Percentiles rank a stretch among this genome's conserved stretches.
Conservation (phyloP, 2,113 vertebrate species). For the Terrapene triunguis region DNA sequence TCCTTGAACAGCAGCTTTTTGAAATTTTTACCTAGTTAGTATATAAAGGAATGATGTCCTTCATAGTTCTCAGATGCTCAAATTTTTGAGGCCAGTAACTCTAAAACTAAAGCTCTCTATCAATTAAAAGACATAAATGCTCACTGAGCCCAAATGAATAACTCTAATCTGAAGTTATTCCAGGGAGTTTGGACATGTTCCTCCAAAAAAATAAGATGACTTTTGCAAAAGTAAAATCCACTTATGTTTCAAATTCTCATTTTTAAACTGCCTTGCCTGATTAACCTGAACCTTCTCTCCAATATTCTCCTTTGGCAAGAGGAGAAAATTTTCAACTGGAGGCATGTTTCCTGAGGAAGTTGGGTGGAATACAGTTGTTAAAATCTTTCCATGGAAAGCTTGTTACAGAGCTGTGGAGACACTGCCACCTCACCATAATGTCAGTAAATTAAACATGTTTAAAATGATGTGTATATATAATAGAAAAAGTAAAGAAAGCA, state of each 20-base stretch:
- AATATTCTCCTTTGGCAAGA: background rate
- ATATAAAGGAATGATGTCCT: background rate
- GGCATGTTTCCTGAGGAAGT: background rate
- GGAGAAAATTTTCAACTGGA: background rate
- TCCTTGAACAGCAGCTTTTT: background rate
- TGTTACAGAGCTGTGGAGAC: background rate
- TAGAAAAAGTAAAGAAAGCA: background rate
- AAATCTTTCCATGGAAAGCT: background rate
- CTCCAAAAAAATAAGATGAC: background rate
- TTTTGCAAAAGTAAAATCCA: background rate
- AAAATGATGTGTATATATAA: accelerated
- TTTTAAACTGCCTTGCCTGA: background rate
- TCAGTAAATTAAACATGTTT: background rate
- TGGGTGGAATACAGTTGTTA: background rate
- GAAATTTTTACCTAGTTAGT: background rate
- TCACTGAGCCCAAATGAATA: background rate
- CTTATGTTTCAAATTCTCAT: background rate
- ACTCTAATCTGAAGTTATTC: background rate
- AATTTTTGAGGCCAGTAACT: background rate
- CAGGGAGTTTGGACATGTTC: background rate
- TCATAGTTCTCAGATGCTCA: background rate
- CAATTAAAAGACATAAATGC: background rate
- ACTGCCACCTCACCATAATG: accelerated
- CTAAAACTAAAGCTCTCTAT: background rate
- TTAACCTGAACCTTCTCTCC: background rate